These are phyloP conservation scores for Ecdyonurus torrentis DNA, from an alignment of 2,888 invertebrate species.

Conservation along the genomic window DNA sequence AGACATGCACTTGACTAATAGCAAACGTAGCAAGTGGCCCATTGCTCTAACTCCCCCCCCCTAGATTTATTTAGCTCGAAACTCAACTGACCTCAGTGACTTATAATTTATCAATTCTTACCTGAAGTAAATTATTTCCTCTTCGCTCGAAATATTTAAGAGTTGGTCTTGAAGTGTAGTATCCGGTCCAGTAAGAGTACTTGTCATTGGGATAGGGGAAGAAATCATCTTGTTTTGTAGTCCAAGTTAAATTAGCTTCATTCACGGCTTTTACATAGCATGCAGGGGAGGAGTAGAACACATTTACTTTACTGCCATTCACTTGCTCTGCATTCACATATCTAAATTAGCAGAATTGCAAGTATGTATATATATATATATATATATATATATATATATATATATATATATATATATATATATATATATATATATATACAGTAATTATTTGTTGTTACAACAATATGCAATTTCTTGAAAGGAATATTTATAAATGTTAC, in stretches of 20 bases:
- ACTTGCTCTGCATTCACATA: constrained; percentile 43
- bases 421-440: no score
- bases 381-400: no score
- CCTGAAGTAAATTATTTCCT: constrained; percentile 61
- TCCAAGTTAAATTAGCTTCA: constrained; percentile 46
- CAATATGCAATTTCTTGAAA: no score
- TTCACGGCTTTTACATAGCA: constrained; percentile 69
- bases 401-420: no score
- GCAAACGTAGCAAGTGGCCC: no score
- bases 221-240: no score
- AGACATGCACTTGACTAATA: no score
- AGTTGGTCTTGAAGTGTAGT: constrained; percentile 67
- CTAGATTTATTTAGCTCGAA: no score
- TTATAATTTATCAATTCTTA: constrained; percentile 18
- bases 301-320: constrained; percentile 47
- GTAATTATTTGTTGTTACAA: background rate
- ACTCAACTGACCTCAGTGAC: background rate
- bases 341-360: constrained; percentile 25
- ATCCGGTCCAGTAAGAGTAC: constrained; percentile 88
- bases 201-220: constrained; percentile 80
- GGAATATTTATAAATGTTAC: no score
- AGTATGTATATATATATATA: no score
- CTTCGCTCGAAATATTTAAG: constrained; percentile 59
- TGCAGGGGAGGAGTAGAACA: constrained; percentile 72
- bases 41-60: no score